phyloP scores from a whole-genome alignment of 2,888 invertebrate species.

The Pollenia labialis region DNA sequence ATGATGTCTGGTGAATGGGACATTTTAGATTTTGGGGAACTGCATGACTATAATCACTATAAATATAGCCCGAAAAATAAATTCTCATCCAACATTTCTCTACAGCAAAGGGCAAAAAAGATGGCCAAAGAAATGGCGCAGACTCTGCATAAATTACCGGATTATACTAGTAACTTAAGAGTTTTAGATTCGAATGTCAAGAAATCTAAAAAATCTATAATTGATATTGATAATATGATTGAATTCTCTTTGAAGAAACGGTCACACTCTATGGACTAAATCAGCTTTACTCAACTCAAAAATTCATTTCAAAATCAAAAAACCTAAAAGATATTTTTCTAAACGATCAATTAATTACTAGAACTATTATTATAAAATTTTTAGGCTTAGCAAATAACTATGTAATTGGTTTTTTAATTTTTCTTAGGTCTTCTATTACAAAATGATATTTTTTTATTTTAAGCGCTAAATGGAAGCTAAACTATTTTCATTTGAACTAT shows the following conservation, averaged over 20 bases:
- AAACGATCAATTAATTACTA: background rate
- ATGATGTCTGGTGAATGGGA: conserved; percentile 83
- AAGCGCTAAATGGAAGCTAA: conserved; percentile 36
- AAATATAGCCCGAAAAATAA: conserved; percentile 75
- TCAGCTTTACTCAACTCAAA: conserved; percentile 10
- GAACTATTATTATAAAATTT: background rate
- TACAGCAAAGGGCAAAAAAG: conserved; percentile 80
- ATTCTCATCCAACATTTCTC: conserved; percentile 72
- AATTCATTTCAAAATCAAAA: background rate
- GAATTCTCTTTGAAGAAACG: conserved; percentile 82
- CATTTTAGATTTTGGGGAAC: conserved; percentile 83
- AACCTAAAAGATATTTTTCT: conserved; percentile 52
- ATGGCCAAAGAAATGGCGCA: conserved; percentile 81
- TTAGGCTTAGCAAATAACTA: background rate
- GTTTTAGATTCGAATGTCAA: conserved; percentile 83
- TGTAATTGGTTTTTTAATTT: background rate
- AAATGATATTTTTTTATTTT: conserved; percentile 14
- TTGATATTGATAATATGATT: conserved; percentile 83
- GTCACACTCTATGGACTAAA: conserved; percentile 65
- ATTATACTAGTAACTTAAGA: conserved; percentile 81
- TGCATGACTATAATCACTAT: conserved; percentile 79
- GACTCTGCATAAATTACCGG: conserved; percentile 79
- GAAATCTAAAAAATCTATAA: conserved; percentile 82
- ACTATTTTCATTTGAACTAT: conserved; percentile 26
- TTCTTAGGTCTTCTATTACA: conserved; percentile 6